These are phyloP conservation scores for Cataglyphis albicans DNA, from an alignment of 2,888 invertebrate species.

Conservation along the genomic window DNA sequence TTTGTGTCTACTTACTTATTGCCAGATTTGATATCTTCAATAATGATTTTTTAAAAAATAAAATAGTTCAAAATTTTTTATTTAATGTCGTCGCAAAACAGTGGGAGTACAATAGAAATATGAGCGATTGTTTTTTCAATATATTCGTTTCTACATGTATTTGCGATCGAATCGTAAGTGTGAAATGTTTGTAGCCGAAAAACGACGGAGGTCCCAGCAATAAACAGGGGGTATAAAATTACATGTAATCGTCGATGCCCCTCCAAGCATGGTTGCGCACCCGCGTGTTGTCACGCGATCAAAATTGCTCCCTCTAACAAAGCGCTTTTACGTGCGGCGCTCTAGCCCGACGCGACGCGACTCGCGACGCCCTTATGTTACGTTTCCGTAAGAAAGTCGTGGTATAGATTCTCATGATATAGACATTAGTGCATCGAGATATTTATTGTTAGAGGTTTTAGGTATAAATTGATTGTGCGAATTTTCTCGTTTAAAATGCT, in stretches of 20 bases:
- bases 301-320: slow-evolving; percentile 78
- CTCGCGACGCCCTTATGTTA: slow-evolving; percentile 40
- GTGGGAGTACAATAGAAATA: not conserved
- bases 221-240: slow-evolving; percentile 78
- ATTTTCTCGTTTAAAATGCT: not conserved
- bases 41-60: not conserved
- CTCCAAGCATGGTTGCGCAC: slow-evolving; percentile 63
- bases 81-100: not conserved
- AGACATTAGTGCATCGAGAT: slow-evolving; percentile 42
- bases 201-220: slow-evolving; percentile 67
- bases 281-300: slow-evolving; percentile 83
- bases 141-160: slow-evolving; percentile 44
- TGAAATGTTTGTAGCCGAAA: slow-evolving; percentile 67
- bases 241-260: slow-evolving; percentile 75
- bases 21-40: not conserved
- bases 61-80: not conserved
- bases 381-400: slow-evolving; percentile 1
- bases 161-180: slow-evolving; percentile 57
- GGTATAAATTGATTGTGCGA: not conserved
- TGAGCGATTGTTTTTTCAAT: slow-evolving; percentile 52
- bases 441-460: not conserved
- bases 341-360: slow-evolving; percentile 63
- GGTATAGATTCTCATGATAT: slow-evolving; percentile 45
- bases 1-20: not conserved
- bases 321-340: slow-evolving; percentile 73